Conservation (phyloP, 2,888 invertebrate genomes). For the Rotaria socialis region DNA sequence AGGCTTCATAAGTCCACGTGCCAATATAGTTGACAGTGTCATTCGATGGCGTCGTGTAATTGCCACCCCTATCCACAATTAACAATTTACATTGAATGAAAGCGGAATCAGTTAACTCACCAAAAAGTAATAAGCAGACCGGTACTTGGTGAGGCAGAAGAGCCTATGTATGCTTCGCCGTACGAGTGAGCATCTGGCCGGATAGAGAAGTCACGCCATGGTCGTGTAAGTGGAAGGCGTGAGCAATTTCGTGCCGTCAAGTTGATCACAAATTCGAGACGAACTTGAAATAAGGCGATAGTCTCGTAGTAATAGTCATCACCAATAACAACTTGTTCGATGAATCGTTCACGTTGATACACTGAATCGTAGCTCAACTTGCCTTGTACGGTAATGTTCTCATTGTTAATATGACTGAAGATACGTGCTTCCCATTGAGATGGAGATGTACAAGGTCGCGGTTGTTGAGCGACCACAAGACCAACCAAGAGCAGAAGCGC, state of each 20-base stretch:
- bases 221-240: conserved; percentile 17
- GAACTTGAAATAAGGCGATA: conserved; percentile 36
- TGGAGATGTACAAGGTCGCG: conserved; percentile 40
- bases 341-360: conserved; percentile 42
- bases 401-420: not conserved
- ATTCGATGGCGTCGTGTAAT: conserved; percentile 11
- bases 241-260: conserved; percentile 37
- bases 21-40: conserved; percentile 39
- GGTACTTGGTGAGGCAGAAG: conserved; percentile 33
- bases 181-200: conserved; percentile 37
- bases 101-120: not conserved
- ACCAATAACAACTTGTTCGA: conserved; percentile 37
- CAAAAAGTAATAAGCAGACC: conserved; percentile 37
- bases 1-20: conserved; percentile 41
- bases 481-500: not conserved
- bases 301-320: conserved; percentile 39
- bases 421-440: conserved; percentile 44
- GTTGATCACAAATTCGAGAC: conserved; percentile 40
- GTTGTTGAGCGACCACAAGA: not conserved
- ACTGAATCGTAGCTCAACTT: conserved; percentile 41
- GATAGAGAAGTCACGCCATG: conserved; percentile 45
- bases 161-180: conserved; percentile 44
- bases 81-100: not conserved
- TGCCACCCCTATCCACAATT: not conserved
- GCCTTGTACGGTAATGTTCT: not conserved